These are phyloP conservation scores for Eurytoma californica DNA, from an alignment of 2,888 invertebrate species.

Conservation along the genomic window DNA sequence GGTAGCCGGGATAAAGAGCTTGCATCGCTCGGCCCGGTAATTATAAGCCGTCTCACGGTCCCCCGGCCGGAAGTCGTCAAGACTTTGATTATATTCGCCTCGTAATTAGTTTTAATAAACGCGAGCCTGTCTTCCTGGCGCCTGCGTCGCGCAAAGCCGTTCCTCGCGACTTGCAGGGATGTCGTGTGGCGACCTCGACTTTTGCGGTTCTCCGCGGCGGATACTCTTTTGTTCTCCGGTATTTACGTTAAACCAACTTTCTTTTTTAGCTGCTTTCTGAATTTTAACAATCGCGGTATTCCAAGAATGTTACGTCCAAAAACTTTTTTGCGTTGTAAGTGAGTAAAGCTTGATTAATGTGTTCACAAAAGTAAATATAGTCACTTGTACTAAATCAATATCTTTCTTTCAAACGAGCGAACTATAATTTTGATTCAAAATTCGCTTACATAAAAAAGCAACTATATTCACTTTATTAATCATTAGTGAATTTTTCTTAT, in stretches of 20 bases:
- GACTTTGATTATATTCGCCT: slow-evolving; percentile 59
- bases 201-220: background rate
- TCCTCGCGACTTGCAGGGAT: background rate
- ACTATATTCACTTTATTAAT: too few relatives aligned
- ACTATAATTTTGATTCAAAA: too few relatives aligned
- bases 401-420: too few relatives aligned
- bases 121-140: slow-evolving; percentile 50
- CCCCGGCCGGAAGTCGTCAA: slow-evolving; percentile 41
- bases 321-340: background rate
- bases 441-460: too few relatives aligned
- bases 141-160: slow-evolving; percentile 3
- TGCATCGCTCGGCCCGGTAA: slow-evolving; percentile 21
- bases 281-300: background rate
- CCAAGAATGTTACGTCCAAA: too few relatives aligned
- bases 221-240: background rate
- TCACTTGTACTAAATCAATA: too few relatives aligned
- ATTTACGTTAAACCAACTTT: background rate
- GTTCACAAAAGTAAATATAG: too few relatives aligned
- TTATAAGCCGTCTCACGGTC: slow-evolving; percentile 48
- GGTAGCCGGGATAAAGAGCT: slow-evolving; percentile 25
- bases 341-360: too few relatives aligned
- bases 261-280: background rate
- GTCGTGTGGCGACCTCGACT: background rate
- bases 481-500: too few relatives aligned
- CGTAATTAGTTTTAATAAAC: slow-evolving; percentile 63